Evolutionary conservation across 2,113 vertebrate genomes (phyloP).

Genomic region (Tragelaphus scriptus): DNA sequence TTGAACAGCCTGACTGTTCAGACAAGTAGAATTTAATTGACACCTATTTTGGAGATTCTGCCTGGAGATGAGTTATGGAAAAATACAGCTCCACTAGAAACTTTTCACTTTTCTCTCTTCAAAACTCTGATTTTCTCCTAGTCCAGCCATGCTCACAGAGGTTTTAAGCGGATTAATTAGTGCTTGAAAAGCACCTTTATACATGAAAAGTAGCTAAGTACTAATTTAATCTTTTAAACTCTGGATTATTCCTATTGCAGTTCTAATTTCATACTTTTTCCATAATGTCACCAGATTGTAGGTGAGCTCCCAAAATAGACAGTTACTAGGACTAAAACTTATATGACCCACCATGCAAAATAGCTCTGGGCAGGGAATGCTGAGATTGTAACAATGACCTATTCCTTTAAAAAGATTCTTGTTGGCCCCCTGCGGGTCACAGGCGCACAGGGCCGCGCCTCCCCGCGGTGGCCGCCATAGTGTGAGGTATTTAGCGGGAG

Average conservation of each 20-base stretch:
- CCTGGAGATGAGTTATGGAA: conserved; percentile 37
- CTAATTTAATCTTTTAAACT: conserved; percentile 48
- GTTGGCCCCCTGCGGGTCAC: no score
- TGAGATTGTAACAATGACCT: conserved; percentile 7
- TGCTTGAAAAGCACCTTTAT: conserved; percentile 51
- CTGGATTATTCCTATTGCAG: conserved; percentile 23
- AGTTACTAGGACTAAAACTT: conserved; percentile 37
- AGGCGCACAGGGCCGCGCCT: fast-evolving
- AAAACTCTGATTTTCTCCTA: conserved; percentile 40
- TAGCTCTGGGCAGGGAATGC: conserved; percentile 39
- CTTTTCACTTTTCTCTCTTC: not conserved
- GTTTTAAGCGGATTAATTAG: conserved; percentile 47
- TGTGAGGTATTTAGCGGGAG: not conserved
- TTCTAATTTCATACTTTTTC: conserved; percentile 50
- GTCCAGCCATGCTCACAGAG: not conserved
- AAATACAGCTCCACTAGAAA: conserved; percentile 32
- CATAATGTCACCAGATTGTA: conserved; percentile 49
- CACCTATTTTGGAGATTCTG: conserved; percentile 29
- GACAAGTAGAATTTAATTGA: conserved; percentile 52
- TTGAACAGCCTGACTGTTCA: conserved; percentile 20
- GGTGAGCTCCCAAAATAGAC: conserved; percentile 59
- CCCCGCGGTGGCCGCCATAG: conserved; percentile 48
- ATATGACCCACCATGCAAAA: conserved; percentile 56
- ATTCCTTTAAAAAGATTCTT: not conserved
- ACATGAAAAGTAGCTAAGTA: conserved; percentile 46